Percentiles rank a stretch among this genome's conserved stretches.
Conservation (phyloP, 2,888 invertebrate species). For the Meteorus cinctellus region DNA sequence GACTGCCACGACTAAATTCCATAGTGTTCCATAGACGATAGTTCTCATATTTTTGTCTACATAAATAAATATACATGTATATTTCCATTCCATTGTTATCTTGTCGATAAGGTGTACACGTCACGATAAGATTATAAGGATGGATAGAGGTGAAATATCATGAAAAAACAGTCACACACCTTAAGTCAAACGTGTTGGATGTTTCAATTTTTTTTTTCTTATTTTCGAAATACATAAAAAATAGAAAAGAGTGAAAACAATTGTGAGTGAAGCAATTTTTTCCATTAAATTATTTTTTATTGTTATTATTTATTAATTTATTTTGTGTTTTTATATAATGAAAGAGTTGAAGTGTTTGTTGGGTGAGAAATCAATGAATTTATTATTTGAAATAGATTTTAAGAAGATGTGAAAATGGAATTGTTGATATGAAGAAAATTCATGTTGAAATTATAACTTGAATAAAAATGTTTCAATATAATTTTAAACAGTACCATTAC, state of each 20-base stretch:
- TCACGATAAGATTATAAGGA: conserved; percentile 26
- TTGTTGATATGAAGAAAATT: not conserved
- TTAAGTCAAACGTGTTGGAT: conserved; percentile 3
- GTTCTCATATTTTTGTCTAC: conserved; percentile 36
- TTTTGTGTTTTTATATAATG: not conserved
- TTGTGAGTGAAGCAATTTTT: not conserved
- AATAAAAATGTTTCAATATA: not conserved
- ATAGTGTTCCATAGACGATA: conserved; percentile 32
- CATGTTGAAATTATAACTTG: not conserved
- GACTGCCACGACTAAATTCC: conserved; percentile 44
- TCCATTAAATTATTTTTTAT: no score
- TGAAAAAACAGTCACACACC: not conserved
- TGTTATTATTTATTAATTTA: not conserved
- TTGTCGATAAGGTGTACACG: conserved; percentile 15
- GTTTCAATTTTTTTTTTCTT: conserved; percentile 1
- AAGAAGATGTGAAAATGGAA: not conserved
- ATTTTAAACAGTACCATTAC: not conserved
- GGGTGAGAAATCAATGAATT: not conserved
- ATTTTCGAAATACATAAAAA: not conserved
- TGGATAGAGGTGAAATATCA: not conserved
- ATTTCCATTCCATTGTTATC: conserved; percentile 17
- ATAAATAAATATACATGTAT: not conserved
- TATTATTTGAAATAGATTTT: not conserved
- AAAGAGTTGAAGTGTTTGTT: not conserved
- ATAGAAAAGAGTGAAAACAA: not conserved